Conservation (phyloP, 2,113 vertebrate species). For the Cyrtonyx montezumae region DNA sequence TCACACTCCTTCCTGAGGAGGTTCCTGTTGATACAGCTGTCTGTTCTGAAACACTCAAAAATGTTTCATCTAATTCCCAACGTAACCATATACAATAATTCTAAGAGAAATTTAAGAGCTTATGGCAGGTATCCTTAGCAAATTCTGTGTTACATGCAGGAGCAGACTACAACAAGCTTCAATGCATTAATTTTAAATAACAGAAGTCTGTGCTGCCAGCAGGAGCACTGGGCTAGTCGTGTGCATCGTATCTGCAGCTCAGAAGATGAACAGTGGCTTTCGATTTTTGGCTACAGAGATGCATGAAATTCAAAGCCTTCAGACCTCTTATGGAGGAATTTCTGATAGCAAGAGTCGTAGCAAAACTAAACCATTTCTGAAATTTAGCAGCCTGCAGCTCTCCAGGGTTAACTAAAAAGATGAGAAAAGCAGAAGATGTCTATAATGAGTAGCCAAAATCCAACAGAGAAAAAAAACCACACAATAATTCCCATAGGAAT, state of each 20-base stretch:
- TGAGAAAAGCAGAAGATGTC: background rate
- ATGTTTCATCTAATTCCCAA: background rate
- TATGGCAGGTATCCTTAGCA: background rate
- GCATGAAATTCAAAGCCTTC: background rate
- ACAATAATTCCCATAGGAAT: background rate
- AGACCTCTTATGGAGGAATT: background rate
- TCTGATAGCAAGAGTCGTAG: background rate
- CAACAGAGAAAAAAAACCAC: background rate
- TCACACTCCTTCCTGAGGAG: background rate
- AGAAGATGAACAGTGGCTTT: background rate
- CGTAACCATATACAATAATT: background rate
- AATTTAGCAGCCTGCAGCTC: background rate
- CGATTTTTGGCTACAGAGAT: background rate
- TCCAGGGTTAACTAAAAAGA: background rate
- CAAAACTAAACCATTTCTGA: background rate
- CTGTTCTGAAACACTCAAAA: background rate
- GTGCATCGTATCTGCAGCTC: background rate
- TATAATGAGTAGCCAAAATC: background rate
- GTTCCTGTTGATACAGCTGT: background rate
- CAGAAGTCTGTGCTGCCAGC: background rate
- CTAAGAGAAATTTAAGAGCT: background rate
- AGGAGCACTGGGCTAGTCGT: rapidly evolving
- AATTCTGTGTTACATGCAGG: background rate
- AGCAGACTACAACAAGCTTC: background rate
- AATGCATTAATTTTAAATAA: background rate